A percentile compares a stretch with the other conserved stretches of the same genome.
Evolutionary conservation across 2,888 invertebrate species (phyloP).

Genomic region (Gerris lacustris): DNA sequence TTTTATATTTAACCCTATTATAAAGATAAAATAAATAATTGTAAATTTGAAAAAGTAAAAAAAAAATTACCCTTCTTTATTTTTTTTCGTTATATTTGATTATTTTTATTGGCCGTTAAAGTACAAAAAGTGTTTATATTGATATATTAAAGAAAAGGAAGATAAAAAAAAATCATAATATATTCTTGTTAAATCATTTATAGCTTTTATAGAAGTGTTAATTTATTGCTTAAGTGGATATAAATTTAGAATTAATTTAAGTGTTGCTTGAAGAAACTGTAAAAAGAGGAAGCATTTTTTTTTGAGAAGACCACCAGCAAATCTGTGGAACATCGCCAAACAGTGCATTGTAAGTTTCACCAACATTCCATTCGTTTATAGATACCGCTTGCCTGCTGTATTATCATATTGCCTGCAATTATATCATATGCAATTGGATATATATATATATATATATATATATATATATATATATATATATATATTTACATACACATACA

Average conservation of each 20-base stretch:
- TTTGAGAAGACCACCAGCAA: conserved; percentile 31
- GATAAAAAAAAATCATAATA: not conserved
- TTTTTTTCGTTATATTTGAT: not conserved
- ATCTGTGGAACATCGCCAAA: conserved; percentile 42
- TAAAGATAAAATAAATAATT: not conserved
- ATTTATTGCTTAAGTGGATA: not conserved
- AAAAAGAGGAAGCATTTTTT: not conserved
- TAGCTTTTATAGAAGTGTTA: conserved; percentile 2
- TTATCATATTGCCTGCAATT: no score
- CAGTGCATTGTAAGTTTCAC: conserved; percentile 39
- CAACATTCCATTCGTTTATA: not conserved
- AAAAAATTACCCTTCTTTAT: not conserved
- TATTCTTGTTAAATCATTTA: conserved; percentile 3
- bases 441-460: no score
- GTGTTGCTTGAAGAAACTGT: not conserved
- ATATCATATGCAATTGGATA: no score
- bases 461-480: no score
- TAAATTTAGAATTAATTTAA: not conserved
- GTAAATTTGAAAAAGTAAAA: not conserved
- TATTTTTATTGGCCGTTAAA: not conserved
- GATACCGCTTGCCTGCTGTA: conserved; percentile 12
- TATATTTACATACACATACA: no score
- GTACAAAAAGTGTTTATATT: not conserved
- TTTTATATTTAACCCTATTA: conserved; percentile 1
- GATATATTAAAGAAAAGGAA: no score